Conservation (phyloP, 2,113 vertebrate species). For the Corythornis cristatus region DNA sequence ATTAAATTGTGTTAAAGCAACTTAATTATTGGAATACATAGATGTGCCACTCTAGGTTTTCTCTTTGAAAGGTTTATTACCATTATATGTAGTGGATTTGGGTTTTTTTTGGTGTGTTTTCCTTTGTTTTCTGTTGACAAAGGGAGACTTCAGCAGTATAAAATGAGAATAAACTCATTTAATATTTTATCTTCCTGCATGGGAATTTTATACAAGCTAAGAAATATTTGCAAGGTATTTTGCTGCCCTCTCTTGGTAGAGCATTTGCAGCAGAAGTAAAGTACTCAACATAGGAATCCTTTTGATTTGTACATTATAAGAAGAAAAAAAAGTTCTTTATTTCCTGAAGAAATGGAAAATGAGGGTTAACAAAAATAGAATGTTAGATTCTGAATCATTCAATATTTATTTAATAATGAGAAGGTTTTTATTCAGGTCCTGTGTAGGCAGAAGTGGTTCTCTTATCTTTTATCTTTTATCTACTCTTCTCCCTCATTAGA, state of each 20-base stretch:
- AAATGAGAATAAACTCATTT: background rate
- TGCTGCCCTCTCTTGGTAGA: constrained; percentile 62
- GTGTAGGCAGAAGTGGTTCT: background rate
- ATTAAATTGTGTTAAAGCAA: background rate
- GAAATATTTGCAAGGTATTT: background rate
- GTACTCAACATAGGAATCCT: background rate
- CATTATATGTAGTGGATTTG: background rate
- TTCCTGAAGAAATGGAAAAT: background rate
- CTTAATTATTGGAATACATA: background rate
- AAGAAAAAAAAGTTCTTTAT: background rate
- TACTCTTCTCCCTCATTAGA: background rate
- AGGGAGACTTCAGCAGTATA: background rate
- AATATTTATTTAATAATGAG: background rate
- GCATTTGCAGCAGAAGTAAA: background rate
- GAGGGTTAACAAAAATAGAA: background rate
- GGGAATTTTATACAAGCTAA: background rate
- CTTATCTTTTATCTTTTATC: background rate
- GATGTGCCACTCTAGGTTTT: background rate
- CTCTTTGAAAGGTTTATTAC: background rate
- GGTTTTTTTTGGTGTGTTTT: background rate
- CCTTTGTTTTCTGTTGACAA: background rate
- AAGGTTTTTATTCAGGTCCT: background rate
- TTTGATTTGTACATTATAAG: background rate
- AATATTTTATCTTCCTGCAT: background rate
- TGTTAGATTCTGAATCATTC: background rate